Conservation (phyloP, 1,140 invertebrate genomes). For the Conus ventricosus region DNA sequence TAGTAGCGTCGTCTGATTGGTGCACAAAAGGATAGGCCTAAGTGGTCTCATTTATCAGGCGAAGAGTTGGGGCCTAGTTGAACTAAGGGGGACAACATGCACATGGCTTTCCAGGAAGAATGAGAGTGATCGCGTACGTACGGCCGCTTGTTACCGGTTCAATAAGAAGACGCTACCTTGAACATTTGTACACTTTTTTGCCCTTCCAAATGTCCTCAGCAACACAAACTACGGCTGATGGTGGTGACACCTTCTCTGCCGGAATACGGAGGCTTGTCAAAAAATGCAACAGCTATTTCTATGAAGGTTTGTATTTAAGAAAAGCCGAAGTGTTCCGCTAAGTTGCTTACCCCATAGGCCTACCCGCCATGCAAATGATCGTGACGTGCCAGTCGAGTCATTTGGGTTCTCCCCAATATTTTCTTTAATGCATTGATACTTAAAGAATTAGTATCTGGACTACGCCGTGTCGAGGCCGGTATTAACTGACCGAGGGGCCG, state of each 20-base stretch:
- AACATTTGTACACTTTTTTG: neutral
- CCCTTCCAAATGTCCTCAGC: no score
- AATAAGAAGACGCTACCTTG: neutral
- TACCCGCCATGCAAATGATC: neutral
- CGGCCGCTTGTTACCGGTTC: neutral
- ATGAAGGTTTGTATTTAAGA: slow-evolving; percentile 17
- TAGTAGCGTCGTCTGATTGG: no score
- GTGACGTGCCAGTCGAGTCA: no score
- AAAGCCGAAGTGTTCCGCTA: neutral
- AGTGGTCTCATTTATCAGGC: neutral
- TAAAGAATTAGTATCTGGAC: neutral
- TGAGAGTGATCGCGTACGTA: neutral
- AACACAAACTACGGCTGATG: neutral
- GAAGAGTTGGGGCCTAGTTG: neutral
- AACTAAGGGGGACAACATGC: neutral
- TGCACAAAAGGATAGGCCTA: no score
- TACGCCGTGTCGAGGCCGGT: neutral
- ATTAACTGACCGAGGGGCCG: neutral
- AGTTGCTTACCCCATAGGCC: neutral
- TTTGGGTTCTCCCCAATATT: neutral
- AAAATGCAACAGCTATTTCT: slow-evolving; percentile 39
- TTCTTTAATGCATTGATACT: neutral
- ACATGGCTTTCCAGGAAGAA: neutral
- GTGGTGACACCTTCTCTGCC: neutral
- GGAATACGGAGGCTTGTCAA: slow-evolving; percentile 19